Percentiles rank a stretch among this genome's conserved stretches.
Conservation (phyloP, 2,888 invertebrate species). For the Junonia oenone region DNA sequence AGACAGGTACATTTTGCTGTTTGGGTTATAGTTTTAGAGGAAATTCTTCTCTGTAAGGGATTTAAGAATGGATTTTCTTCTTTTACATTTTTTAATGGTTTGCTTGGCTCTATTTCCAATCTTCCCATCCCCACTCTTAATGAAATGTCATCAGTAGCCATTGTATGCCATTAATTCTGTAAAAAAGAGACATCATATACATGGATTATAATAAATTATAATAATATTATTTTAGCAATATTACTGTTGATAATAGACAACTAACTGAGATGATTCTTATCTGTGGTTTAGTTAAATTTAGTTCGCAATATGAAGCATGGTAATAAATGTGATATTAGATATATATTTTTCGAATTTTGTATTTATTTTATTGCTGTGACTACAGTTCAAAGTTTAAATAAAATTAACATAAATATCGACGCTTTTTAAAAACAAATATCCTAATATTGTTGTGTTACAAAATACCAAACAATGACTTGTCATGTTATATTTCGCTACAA, state of each 20-base stretch:
- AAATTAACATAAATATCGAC: background rate
- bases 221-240: background rate
- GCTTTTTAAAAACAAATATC: conserved; percentile 11
- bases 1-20: conserved; percentile 52
- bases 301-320: background rate
- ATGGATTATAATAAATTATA: background rate
- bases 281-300: background rate
- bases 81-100: conserved; percentile 40
- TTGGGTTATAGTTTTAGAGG: conserved; percentile 35
- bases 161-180: conserved; percentile 31
- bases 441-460: background rate
- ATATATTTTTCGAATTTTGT: background rate
- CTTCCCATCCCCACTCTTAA: conserved; percentile 76
- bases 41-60: conserved; percentile 33
- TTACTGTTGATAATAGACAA: background rate
- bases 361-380: background rate
- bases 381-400: background rate
- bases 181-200: conserved; percentile 17
- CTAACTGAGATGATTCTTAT: background rate
- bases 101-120: conserved; percentile 76
- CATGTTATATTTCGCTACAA: conserved; percentile 27
- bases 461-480: conserved; percentile 20
- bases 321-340: background rate
- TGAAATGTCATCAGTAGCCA: conserved; percentile 70
- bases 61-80: conserved; percentile 57